phyloP scores from a whole-genome alignment of 2,888 invertebrate genomes.

The Euplexia lucipara region DNA sequence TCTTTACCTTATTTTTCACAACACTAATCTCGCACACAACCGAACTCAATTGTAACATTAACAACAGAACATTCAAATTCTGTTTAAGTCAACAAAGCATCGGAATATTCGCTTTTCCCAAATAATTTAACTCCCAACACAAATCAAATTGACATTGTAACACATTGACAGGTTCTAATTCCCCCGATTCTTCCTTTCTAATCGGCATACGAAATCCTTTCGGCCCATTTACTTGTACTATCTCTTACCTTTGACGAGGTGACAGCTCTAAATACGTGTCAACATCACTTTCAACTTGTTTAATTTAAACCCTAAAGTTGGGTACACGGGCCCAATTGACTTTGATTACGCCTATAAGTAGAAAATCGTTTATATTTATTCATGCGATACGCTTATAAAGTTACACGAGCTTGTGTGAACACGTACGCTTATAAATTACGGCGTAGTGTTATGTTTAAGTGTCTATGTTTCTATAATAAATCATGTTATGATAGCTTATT shows the following conservation, averaged over 20 bases:
- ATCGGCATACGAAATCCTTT: slow-evolving; percentile 53
- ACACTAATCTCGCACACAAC: background rate
- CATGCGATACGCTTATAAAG: slow-evolving; percentile 45
- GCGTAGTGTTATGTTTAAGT: slow-evolving; percentile 33
- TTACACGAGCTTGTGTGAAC: slow-evolving; percentile 41
- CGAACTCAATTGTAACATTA: background rate
- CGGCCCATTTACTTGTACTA: slow-evolving; percentile 52
- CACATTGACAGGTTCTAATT: slow-evolving; percentile 53
- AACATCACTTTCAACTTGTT: slow-evolving; percentile 68
- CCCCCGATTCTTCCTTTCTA: slow-evolving; percentile 53
- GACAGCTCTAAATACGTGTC: slow-evolving; percentile 64
- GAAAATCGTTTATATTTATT: slow-evolving; percentile 65
- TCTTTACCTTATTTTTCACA: background rate
- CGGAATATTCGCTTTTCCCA: slow-evolving; percentile 7
- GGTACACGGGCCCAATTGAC: slow-evolving; percentile 54
- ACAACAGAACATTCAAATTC: background rate
- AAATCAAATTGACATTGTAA: slow-evolving; percentile 50
- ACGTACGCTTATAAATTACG: slow-evolving; percentile 29
- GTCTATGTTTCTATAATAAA: slow-evolving; percentile 37
- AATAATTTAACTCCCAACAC: slow-evolving; percentile 44
- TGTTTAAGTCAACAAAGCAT: slow-evolving; percentile 1
- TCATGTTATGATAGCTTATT: slow-evolving; percentile 45
- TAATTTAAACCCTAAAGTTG: slow-evolving; percentile 66
- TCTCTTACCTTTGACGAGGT: slow-evolving; percentile 65
- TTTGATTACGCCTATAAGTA: slow-evolving; percentile 62